Conservation (phyloP, 2,797 vertebrate species). For the Cygnus olor region DNA sequence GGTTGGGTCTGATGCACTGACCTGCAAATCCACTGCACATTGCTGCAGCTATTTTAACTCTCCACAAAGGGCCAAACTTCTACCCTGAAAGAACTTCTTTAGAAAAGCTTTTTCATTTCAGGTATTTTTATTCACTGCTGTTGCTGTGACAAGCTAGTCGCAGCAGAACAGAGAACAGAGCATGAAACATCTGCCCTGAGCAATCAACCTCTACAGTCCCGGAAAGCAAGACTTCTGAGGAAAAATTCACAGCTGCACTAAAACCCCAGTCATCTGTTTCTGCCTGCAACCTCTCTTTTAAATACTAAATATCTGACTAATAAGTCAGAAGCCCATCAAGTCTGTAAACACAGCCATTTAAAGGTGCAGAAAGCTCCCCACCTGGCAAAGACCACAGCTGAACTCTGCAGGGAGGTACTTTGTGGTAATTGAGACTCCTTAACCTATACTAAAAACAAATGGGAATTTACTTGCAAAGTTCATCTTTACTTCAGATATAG, state of each 20-base stretch:
- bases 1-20: neutral
- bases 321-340: neutral
- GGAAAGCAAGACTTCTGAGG: neutral
- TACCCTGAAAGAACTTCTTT: neutral
- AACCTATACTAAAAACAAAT: neutral
- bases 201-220: neutral
- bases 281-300: neutral
- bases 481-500: neutral
- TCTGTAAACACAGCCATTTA: neutral
- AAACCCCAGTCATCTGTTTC: neutral
- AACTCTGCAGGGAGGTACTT: neutral
- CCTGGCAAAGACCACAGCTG: fast-evolving
- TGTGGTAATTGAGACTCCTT: neutral
- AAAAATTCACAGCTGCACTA: neutral
- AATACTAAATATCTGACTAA: neutral
- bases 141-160: neutral
- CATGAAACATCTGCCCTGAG: neutral
- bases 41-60: neutral
- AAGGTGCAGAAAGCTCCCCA: neutral
- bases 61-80: neutral
- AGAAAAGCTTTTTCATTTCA: neutral
- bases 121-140: neutral
- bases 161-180: neutral
- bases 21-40: neutral
- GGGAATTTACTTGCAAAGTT: neutral